These are phyloP conservation scores for Sebastes nivosus DNA, from an alignment of 2,797 vertebrate genomes.

Conservation along the genomic window DNA sequence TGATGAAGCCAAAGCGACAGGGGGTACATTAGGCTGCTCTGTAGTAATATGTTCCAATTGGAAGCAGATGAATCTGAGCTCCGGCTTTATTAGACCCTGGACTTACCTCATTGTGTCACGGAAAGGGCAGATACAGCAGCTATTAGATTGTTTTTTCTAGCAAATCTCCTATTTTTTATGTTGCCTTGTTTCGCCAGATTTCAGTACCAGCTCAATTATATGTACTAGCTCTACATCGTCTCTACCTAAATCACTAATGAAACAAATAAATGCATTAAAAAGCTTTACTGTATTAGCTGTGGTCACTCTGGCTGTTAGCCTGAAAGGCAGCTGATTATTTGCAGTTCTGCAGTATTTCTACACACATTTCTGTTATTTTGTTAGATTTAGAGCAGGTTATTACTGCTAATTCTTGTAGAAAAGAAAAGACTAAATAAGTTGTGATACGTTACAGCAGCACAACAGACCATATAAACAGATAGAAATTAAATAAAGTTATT, in stretches of 20 bases:
- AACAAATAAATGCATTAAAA: neutral
- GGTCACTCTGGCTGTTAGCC: neutral
- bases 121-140: slow-evolving; percentile 1
- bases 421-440: neutral
- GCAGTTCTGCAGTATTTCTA: neutral
- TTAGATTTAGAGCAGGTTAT: neutral
- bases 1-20: slow-evolving; percentile 60
- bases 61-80: slow-evolving; percentile 43
- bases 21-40: slow-evolving; percentile 37
- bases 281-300: neutral
- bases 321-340: neutral
- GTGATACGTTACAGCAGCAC: neutral
- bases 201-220: neutral
- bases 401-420: neutral
- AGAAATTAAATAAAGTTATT: neutral
- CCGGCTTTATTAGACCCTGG: slow-evolving; percentile 25
- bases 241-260: neutral
- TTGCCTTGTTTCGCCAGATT: neutral
- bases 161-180: neutral
- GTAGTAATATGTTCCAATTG: slow-evolving; percentile 49
- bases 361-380: neutral
- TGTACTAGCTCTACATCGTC: neutral
- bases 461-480: neutral
- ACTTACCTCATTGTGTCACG: neutral
- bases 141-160: slow-evolving; percentile 9